Evolutionary conservation across 2,888 invertebrate genomes (phyloP).

Genomic region (Druceiella hillmani): DNA sequence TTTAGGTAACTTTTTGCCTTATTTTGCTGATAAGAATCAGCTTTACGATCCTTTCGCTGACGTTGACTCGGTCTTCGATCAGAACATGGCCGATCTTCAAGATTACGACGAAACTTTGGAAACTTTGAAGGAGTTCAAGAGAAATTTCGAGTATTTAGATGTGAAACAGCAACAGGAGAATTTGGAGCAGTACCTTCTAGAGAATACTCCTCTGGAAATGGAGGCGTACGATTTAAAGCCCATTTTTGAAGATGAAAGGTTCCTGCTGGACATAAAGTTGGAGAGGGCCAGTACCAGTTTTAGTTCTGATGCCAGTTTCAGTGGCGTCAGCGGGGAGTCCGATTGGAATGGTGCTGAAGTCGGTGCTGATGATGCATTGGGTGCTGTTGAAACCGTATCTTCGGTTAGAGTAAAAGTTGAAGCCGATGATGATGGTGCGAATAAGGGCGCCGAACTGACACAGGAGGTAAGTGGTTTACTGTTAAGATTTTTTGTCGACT

Average conservation of each 20-base stretch:
- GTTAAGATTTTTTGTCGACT: too few relatives aligned
- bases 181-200: constrained; percentile 40
- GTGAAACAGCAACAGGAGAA: constrained; percentile 40
- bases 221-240: constrained; percentile 40
- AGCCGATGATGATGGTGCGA: constrained; percentile 45
- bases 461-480: constrained; percentile 41
- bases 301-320: constrained; percentile 41
- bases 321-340: constrained; percentile 49
- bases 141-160: constrained; percentile 40
- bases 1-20: constrained; percentile 42
- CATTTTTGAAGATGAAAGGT: constrained; percentile 42
- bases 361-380: constrained; percentile 9
- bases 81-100: constrained; percentile 53
- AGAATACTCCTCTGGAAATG: constrained; percentile 40
- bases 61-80: constrained; percentile 50
- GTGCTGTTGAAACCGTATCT: neutral
- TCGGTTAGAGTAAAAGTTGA: constrained; percentile 30
- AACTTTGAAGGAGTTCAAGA: constrained; percentile 37
- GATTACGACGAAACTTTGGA: constrained; percentile 47
- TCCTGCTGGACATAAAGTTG: constrained; percentile 40
- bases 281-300: constrained; percentile 49
- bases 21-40: constrained; percentile 38
- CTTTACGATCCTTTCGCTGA: constrained; percentile 30
- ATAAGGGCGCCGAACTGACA: constrained; percentile 46
- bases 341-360: constrained; percentile 5